Conservation (phyloP, 1,140 invertebrate genomes). For the Apolygus lucorum region DNA sequence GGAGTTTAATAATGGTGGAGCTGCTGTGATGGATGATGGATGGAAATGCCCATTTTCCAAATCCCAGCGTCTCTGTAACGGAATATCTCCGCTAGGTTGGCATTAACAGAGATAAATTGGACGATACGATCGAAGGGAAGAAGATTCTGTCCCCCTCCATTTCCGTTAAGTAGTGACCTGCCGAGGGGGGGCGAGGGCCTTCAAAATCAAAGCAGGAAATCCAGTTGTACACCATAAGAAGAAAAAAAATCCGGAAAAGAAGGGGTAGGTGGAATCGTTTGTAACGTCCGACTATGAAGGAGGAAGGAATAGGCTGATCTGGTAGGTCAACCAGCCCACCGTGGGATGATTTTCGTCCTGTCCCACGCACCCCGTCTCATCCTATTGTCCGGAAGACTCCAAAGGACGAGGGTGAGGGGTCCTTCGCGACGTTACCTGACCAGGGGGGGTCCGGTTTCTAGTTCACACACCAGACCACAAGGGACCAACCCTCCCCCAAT, state of each 20-base stretch:
- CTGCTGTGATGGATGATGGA: no score
- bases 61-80: no score
- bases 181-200: neutral
- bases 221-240: neutral
- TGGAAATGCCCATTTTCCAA: no score
- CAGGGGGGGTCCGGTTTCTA: constrained; percentile 6
- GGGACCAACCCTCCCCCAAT: neutral
- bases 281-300: neutral
- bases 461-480: constrained; percentile 4
- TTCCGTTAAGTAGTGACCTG: constrained; percentile 6
- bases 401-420: no score
- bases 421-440: neutral
- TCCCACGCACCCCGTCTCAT: constrained; percentile 14
- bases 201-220: constrained; percentile 12
- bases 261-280: neutral
- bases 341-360: constrained; percentile 3
- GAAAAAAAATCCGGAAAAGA: neutral
- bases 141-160: neutral
- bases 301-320: neutral
- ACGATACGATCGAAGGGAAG: neutral
- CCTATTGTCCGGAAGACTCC: neutral
- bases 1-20: no score
- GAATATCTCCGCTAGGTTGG: no score
- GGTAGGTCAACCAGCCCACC: neutral
- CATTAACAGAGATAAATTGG: neutral